These are phyloP conservation scores for Apamea crenata DNA, from an alignment of 2,888 invertebrate species.

Conservation along the genomic window DNA sequence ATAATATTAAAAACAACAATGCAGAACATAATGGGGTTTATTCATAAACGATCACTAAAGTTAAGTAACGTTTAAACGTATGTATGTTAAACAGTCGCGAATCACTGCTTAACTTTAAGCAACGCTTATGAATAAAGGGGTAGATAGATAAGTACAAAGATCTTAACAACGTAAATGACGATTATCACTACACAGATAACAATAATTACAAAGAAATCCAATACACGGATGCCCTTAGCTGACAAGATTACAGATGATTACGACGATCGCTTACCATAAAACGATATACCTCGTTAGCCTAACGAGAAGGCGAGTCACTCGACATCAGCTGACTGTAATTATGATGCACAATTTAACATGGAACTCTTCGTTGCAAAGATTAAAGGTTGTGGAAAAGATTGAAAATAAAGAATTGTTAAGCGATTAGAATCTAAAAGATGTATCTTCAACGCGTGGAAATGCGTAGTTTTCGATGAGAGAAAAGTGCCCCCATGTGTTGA, in stretches of 20 bases:
- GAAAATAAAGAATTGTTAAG: constrained; percentile 22
- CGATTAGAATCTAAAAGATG: neutral
- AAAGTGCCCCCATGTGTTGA: neutral
- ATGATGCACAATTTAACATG: constrained; percentile 57
- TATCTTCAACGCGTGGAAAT: neutral
- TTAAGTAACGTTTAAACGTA: too few species aligned
- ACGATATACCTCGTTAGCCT: constrained; percentile 56
- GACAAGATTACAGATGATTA: constrained; percentile 41
- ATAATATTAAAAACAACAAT: too few species aligned
- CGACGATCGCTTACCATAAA: constrained; percentile 36
- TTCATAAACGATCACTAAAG: too few species aligned
- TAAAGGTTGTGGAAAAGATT: constrained; percentile 14
- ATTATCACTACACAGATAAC: neutral
- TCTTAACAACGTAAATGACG: neutral
- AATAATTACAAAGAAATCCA: constrained; percentile 37
- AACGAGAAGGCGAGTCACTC: constrained; percentile 43
- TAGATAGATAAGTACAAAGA: neutral
- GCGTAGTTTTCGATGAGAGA: neutral
- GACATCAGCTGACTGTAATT: constrained; percentile 46
- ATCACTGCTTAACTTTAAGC: too few species aligned
- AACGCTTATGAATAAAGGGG: too few species aligned
- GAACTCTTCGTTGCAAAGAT: neutral
- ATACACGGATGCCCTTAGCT: constrained; percentile 30
- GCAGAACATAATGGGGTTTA: too few species aligned
- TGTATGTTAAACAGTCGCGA: too few species aligned